phyloP scores from a whole-genome alignment of 2,113 vertebrate species.

The Bostrychus sinensis region DNA sequence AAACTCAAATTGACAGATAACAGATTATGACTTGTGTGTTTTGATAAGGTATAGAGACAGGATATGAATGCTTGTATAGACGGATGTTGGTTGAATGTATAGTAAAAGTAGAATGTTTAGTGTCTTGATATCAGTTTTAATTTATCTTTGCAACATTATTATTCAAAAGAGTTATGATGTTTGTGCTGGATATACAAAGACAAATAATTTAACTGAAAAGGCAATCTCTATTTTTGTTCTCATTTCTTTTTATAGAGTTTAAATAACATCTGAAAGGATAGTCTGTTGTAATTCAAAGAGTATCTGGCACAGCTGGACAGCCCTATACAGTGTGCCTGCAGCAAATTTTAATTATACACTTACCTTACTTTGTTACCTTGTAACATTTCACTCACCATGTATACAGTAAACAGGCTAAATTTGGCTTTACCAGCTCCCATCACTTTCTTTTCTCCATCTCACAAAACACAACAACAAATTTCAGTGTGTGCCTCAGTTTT shows the following conservation, averaged over 20 bases:
- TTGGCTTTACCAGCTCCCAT: constrained; percentile 26
- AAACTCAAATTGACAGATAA: too few relatives aligned
- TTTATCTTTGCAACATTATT: too few relatives aligned
- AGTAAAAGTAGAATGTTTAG: too few relatives aligned
- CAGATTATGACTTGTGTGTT: too few relatives aligned
- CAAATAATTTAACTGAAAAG: neutral
- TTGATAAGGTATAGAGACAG: too few relatives aligned
- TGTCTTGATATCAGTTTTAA: too few relatives aligned
- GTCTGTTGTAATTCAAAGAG: too few relatives aligned
- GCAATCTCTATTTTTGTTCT: neutral
- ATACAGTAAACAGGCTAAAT: constrained; percentile 27
- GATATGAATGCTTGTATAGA: too few relatives aligned
- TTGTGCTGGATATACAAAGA: neutral
- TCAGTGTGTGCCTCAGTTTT: constrained; percentile 43
- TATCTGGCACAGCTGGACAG: constrained; percentile 2
- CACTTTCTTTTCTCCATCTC: constrained; percentile 30
- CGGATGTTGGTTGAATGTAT: too few relatives aligned
- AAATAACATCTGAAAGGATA: neutral
- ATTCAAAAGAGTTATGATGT: neutral
- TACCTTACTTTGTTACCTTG: constrained; percentile 1
- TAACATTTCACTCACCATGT: neutral
- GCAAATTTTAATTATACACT: constrained; percentile 28
- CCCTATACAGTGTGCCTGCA: neutral
- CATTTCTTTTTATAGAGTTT: neutral
- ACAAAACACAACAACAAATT: constrained; percentile 22